Evolutionary conservation across 2,797 vertebrate species (phyloP).

Genomic region (Hippocampus kuda): DNA sequence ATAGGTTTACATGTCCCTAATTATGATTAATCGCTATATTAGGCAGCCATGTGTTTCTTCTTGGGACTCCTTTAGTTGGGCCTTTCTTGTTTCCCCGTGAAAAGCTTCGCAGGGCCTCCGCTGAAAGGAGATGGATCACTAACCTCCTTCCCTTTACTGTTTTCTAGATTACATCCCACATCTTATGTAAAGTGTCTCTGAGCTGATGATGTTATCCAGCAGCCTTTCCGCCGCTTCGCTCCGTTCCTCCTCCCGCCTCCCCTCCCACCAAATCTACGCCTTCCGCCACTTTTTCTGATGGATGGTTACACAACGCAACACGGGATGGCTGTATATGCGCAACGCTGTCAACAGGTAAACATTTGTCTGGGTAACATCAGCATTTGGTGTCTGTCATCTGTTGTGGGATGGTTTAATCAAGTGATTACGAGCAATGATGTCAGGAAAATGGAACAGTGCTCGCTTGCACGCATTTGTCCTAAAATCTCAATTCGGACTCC

Average conservation of each 20-base stretch:
- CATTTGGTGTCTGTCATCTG: slow-evolving; percentile 43
- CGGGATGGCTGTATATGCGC: slow-evolving; percentile 3
- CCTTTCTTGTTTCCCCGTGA: slow-evolving; percentile 16
- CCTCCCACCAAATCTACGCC: slow-evolving; percentile 23
- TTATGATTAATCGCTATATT: slow-evolving; percentile 37
- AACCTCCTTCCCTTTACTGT: slow-evolving; percentile 36
- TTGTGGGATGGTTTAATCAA: slow-evolving; percentile 38
- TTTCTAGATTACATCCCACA: slow-evolving; percentile 37
- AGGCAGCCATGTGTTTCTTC: slow-evolving; percentile 14
- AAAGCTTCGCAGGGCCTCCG: slow-evolving; percentile 17
- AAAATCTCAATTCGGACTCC: slow-evolving; percentile 18
- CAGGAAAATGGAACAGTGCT: slow-evolving; percentile 26
- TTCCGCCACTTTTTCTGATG: slow-evolving; percentile 17
- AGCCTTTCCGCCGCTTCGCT: slow-evolving; percentile 14
- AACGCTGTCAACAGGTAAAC: slow-evolving; percentile 39
- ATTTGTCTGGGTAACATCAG: slow-evolving; percentile 46
- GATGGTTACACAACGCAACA: slow-evolving; percentile 28
- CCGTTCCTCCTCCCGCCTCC: slow-evolving; percentile 19
- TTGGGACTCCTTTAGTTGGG: slow-evolving; percentile 14
- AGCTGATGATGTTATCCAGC: slow-evolving; percentile 29
- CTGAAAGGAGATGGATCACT: slow-evolving; percentile 32
- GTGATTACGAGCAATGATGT: slow-evolving; percentile 50
- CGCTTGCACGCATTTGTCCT: slow-evolving; percentile 34
- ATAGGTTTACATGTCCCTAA: slow-evolving; percentile 46
- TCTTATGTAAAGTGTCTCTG: slow-evolving; percentile 38